Conservation (phyloP, 1,140 invertebrate genomes). For the Pogonomyrmex californicus region DNA sequence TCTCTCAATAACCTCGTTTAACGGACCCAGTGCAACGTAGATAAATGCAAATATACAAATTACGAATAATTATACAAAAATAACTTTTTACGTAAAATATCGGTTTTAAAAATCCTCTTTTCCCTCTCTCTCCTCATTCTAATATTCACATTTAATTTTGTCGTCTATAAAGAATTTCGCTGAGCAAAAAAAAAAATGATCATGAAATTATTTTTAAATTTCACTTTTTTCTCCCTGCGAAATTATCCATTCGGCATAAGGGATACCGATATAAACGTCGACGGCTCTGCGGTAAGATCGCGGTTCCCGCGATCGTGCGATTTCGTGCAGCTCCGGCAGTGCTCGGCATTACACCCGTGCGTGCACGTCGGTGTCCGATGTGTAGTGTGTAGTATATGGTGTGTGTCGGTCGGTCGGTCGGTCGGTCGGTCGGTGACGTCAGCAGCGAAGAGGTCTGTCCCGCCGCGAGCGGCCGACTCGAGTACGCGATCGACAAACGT, state of each 20-base stretch:
- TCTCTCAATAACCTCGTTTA: constrained; percentile 13
- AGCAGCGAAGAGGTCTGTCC: constrained; percentile 74
- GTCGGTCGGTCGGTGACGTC: constrained; percentile 79
- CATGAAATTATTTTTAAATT: neutral
- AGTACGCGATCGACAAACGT: constrained; percentile 63
- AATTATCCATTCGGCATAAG: neutral
- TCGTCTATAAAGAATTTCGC: neutral
- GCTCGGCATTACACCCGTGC: constrained; percentile 65
- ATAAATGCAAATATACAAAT: constrained; percentile 15
- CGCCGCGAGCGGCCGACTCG: constrained; percentile 59
- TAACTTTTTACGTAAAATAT: neutral
- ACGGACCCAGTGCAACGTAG: neutral
- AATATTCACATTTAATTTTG: neutral
- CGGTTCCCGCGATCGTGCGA: constrained; percentile 70
- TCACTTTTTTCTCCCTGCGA: neutral
- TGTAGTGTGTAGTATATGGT: no score
- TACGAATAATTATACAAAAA: neutral
- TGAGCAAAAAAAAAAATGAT: neutral
- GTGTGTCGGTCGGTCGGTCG: constrained; percentile 70
- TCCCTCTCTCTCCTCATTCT: neutral
- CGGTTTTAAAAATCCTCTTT: neutral
- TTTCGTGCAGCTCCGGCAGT: constrained; percentile 70
- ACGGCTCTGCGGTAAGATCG: constrained; percentile 11
- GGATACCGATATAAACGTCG: neutral
- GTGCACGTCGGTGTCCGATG: constrained; percentile 78